phyloP scores from a whole-genome alignment of 2,888 invertebrate species.

The Zaprionus obscuricornis region DNA sequence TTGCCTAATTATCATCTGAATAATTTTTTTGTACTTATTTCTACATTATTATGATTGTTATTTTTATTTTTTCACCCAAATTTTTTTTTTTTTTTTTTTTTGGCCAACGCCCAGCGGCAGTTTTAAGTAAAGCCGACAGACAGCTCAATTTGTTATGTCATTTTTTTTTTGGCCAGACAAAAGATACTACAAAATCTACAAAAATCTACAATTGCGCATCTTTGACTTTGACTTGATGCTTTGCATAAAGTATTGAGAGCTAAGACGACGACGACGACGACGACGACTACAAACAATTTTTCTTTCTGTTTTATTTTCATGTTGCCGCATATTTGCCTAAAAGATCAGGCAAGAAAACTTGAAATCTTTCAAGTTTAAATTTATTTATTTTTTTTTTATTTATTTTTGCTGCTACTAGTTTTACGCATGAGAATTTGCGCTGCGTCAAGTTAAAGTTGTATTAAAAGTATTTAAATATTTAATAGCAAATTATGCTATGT shows the following conservation, averaged over 20 bases:
- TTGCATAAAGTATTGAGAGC: constrained; percentile 17
- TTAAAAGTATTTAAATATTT: constrained; percentile 58
- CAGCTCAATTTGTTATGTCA: constrained; percentile 73
- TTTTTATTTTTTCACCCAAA: constrained; percentile 5
- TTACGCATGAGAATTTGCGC: constrained; percentile 66
- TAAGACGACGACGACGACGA: too few relatives aligned
- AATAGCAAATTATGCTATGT: constrained; percentile 42
- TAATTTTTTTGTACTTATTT: too few relatives aligned
- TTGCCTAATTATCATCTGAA: constrained; percentile 52
- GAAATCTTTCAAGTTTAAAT: too few relatives aligned
- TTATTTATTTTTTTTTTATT: too few relatives aligned
- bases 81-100: constrained; percentile 14
- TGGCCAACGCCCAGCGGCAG: constrained; percentile 51
- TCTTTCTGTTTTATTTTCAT: too few relatives aligned
- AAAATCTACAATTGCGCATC: constrained; percentile 38
- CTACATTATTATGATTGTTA: constrained; percentile 40
- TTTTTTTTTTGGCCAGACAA: too few relatives aligned
- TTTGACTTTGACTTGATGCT: constrained; percentile 21
- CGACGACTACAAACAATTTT: too few relatives aligned
- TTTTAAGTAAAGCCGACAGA: constrained; percentile 39
- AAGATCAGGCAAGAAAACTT: too few relatives aligned
- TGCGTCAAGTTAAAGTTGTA: constrained; percentile 3
- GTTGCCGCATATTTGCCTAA: constrained; percentile 32
- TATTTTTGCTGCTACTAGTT: constrained; percentile 39
- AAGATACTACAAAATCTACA: constrained; percentile 20